Percentiles rank a stretch among this genome's conserved stretches.
Evolutionary conservation across 2,797 vertebrate species (phyloP).

Genomic region (Anisognathus igniventris): DNA sequence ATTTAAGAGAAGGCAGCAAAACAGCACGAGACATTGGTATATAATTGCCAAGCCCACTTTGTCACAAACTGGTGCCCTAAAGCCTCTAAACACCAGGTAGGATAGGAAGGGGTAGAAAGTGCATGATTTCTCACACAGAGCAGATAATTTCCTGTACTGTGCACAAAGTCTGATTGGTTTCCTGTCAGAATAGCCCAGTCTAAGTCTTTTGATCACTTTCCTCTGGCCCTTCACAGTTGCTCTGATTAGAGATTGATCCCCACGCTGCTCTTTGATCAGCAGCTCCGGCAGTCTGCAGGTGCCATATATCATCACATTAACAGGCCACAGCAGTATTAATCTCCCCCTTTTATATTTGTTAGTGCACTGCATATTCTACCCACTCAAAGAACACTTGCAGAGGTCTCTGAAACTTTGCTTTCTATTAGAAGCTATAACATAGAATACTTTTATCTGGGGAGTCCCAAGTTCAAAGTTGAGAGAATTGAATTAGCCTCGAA

Average conservation of each 20-base stretch:
- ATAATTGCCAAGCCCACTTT: neutral
- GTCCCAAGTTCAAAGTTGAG: slow-evolving; percentile 33
- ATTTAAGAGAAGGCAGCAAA: neutral
- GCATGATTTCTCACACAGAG: neutral
- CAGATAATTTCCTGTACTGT: slow-evolving; percentile 59
- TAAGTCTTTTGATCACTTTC: slow-evolving; percentile 74
- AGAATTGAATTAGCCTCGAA: neutral
- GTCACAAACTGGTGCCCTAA: slow-evolving; percentile 2
- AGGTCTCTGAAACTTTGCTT: neutral
- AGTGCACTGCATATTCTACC: neutral
- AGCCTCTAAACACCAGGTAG: neutral
- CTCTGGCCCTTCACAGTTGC: slow-evolving; percentile 54
- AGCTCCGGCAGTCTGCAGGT: slow-evolving; percentile 70
- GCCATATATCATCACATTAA: slow-evolving; percentile 73
- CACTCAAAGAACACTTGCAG: neutral
- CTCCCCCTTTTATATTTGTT: neutral
- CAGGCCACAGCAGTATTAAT: slow-evolving; percentile 45
- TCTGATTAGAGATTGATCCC: slow-evolving; percentile 73
- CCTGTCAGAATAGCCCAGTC: slow-evolving; percentile 57
- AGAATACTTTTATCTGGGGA: neutral
- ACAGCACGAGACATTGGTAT: neutral
- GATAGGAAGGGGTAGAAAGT: neutral
- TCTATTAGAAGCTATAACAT: neutral
- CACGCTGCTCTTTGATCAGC: slow-evolving; percentile 74
- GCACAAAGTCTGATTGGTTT: slow-evolving; percentile 69